phyloP scores from a whole-genome alignment of 2,113 vertebrate species.

The Saccopteryx bilineata region DNA sequence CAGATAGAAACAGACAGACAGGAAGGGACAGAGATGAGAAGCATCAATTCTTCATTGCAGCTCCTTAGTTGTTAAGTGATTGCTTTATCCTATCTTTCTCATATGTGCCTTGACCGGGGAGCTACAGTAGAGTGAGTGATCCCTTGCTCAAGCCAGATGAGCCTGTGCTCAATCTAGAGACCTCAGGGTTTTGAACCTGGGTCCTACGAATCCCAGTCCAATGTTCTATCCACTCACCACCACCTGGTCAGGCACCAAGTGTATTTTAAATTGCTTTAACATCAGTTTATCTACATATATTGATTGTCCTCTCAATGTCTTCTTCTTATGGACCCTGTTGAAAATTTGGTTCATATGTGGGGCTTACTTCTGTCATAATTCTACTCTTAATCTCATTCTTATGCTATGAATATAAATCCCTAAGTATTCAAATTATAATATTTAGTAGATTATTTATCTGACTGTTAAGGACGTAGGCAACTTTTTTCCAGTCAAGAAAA shows the following conservation, averaged over 20 bases:
- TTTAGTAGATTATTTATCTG: neutral
- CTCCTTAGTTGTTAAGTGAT: no score
- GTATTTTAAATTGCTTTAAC: neutral
- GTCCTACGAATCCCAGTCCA: no score
- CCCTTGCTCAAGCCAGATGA: no score
- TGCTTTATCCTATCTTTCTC: no score
- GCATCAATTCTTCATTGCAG: no score
- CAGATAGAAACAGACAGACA: no score
- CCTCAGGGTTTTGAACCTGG: no score
- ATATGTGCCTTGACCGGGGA: no score
- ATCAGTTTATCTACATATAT: neutral
- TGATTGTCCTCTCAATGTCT: neutral
- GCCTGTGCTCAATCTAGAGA: no score
- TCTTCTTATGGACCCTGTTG: neutral
- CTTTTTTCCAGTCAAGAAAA: neutral
- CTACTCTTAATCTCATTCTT: neutral
- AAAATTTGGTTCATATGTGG: slow-evolving; percentile 16
- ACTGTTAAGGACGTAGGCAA: neutral
- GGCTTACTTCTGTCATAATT: neutral
- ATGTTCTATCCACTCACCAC: no score
- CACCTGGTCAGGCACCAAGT: neutral
- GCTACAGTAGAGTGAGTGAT: no score
- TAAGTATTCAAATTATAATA: neutral
- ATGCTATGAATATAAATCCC: neutral
- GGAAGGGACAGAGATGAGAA: no score